phyloP scores from a whole-genome alignment of 2,113 vertebrate species.

The Forbesichthys papilliferus region DNA sequence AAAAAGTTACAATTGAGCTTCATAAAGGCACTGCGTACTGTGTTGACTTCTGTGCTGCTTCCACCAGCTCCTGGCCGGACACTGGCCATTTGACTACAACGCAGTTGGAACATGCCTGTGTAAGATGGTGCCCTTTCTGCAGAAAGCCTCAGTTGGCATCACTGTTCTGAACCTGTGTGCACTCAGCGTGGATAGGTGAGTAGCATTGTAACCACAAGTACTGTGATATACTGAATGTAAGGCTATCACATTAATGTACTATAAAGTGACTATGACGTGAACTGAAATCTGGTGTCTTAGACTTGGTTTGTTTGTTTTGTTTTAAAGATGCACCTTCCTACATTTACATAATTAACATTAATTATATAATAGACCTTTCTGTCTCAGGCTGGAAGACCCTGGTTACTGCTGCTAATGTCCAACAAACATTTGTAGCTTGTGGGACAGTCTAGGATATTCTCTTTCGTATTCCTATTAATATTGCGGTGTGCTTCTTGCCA shows the following conservation, averaged over 20 bases:
- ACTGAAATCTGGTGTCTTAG: no score
- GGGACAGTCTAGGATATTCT: no score
- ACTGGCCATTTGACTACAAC: constrained; percentile 82
- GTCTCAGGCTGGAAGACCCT: no score
- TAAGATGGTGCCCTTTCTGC: constrained; percentile 93
- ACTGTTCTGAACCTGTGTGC: constrained; percentile 96
- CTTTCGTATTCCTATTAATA: no score
- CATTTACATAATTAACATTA: no score
- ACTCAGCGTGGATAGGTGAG: constrained; percentile 96
- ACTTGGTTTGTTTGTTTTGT: no score
- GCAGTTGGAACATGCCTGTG: constrained; percentile 85
- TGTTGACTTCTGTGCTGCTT: constrained; percentile 10
- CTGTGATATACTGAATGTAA: constrained; percentile 8
- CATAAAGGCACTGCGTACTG: constrained; percentile 30
- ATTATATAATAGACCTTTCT: no score
- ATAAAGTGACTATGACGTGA: no score
- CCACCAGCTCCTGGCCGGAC: constrained; percentile 83
- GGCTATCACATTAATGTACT: constrained; percentile 18
- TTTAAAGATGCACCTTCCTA: no score
- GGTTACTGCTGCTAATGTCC: no score
- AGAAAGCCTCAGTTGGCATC: constrained; percentile 97
- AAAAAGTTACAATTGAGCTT: not conserved
- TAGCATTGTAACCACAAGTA: not conserved
- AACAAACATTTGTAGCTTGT: no score
- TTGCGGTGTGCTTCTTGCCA: no score